phyloP scores from a whole-genome alignment of 2,888 invertebrate genomes.

The Cecidostiba fungosa region DNA sequence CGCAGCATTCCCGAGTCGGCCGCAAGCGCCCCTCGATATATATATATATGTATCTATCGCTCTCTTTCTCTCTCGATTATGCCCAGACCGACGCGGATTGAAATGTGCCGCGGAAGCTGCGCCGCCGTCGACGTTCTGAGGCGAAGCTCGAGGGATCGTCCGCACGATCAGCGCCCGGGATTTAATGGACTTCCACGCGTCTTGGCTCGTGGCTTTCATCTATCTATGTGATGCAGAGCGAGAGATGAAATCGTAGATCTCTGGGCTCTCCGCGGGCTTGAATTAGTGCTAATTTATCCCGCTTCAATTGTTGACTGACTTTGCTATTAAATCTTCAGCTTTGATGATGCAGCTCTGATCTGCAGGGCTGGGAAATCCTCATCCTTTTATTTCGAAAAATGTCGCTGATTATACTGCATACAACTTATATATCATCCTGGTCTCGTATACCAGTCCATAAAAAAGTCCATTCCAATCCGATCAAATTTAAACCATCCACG shows the following conservation, averaged over 20 bases:
- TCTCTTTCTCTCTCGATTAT: constrained; percentile 4
- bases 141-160: background rate
- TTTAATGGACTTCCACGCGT: constrained; percentile 47
- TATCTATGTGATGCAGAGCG: background rate
- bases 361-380: background rate
- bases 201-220: background rate
- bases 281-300: background rate
- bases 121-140: too few relatives aligned
- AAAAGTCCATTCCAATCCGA: constrained; percentile 24
- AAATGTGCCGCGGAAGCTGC: constrained; percentile 11
- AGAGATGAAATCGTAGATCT: background rate
- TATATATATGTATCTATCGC: background rate
- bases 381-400: too few relatives aligned
- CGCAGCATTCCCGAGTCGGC: background rate
- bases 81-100: background rate
- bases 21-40: background rate
- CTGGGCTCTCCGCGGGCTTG: background rate
- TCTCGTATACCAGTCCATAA: constrained; percentile 16
- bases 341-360: too few relatives aligned
- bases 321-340: background rate
- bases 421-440: too few relatives aligned
- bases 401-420: too few relatives aligned
- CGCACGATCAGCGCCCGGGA: background rate
- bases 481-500: constrained; percentile 39
- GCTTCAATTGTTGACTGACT: background rate